Base-by-base conservation (phyloP, 2,113 vertebrate genomes). In the Buteo buteo region DNA sequence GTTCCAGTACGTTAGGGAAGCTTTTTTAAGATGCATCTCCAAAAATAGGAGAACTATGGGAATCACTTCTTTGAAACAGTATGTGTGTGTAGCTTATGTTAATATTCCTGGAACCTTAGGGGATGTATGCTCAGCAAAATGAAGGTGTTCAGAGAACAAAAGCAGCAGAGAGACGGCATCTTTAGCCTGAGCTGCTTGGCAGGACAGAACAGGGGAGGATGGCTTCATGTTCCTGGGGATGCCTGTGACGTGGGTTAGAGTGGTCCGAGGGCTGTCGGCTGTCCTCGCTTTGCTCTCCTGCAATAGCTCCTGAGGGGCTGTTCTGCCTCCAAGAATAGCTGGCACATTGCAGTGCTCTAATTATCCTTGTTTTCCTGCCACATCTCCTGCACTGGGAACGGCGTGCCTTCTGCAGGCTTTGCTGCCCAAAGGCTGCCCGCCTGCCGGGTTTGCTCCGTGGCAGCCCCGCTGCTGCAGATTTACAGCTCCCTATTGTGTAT, bases 261-360 rank as follows among this genome's bases (percentile, higher is more conserved):
- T 70, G 72, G 90, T 88, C 92, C 0, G 12, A 82, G 93, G 90
- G 92, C 82, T 92, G 96, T 95, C 79, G 90, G 92, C 82, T 92
- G 96, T 95, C 79, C 85, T 96, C 6, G 1, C 90, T 88, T 94
- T 0, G 7, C 79, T 80, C 38, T 88, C 87, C 42, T 83, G 50
- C 29, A 31, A 0, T 50, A 80, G 93, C 71, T 95, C 96, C 94
- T 78, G 80, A 90, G 94, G 95, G 94, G 88, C 92, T 92, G 42
- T 50, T 88, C 82, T 93, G 82, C 44, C 85, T 90, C 94, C 88
- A 81, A 78, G 94, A 97, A 96, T 93, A 97, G 94, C 95, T 95
- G 85, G 80, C 88, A 96, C 88, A 15, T 77, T 67, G 94, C 82
- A 52, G 71, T 50, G 59, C 94, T 88, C 94, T 90, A 62, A 66